These are phyloP conservation scores for Chiridota heheva DNA, from an alignment of 35 echinoderm and acorn worm species.

Conservation along the genomic window DNA sequence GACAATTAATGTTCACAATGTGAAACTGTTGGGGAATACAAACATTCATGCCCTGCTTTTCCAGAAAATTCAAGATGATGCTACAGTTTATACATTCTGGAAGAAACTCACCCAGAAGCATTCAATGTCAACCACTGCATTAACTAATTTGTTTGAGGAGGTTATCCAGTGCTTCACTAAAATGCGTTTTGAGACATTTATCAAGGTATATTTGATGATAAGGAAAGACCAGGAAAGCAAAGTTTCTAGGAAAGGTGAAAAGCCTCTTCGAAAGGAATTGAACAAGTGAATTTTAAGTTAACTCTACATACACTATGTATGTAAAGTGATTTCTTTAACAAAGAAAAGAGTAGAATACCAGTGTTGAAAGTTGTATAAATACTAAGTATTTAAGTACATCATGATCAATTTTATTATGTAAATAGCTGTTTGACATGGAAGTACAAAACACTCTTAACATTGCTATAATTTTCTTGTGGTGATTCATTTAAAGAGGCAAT, in stretches of 20 bases:
- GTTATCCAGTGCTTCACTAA: slow-evolving; percentile 19
- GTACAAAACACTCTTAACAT: too few species aligned
- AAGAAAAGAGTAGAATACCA: too few species aligned
- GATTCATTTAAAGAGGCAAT: too few species aligned
- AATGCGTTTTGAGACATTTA: slow-evolving; percentile 13
- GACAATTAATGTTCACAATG: not conserved
- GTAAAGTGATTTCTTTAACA: too few species aligned
- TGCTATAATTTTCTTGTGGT: too few species aligned
- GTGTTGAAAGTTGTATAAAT: too few species aligned
- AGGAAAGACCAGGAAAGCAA: not conserved
- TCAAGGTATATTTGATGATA: slow-evolving; percentile 7
- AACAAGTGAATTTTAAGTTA: too few species aligned
- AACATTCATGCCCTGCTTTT: not conserved
- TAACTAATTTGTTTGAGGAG: slow-evolving; percentile 3
- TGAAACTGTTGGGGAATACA: not conserved
- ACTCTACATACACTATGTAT: too few species aligned
- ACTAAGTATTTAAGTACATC: too few species aligned
- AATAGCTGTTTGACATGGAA: too few species aligned
- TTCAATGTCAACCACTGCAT: not conserved
- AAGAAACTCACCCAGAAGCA: not conserved
- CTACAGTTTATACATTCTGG: not conserved
- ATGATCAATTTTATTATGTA: too few species aligned
- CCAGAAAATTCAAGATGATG: not conserved
- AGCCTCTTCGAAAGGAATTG: slow-evolving; percentile 9
- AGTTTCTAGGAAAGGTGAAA: slow-evolving; percentile 31